These are phyloP conservation scores for Steinernema khuongi DNA, from an alignment of 1,140 invertebrate genomes.

Conservation along the genomic window DNA sequence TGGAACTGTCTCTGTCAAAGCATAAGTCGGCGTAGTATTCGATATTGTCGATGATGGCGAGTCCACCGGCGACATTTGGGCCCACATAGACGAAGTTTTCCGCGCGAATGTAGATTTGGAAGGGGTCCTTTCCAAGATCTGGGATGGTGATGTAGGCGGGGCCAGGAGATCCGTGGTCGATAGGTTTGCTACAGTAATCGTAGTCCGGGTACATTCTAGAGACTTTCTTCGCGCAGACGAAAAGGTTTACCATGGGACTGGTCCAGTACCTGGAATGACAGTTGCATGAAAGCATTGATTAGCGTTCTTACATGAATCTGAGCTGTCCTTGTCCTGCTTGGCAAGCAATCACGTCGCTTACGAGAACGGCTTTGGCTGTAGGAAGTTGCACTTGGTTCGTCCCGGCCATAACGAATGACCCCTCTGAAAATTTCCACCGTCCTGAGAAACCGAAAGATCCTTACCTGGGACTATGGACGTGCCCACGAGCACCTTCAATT, in stretches of 20 bases:
- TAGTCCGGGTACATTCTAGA: constrained; percentile 45
- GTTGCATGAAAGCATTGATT: constrained; percentile 11
- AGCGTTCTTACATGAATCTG: constrained; percentile 44
- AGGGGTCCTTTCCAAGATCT: constrained; percentile 44
- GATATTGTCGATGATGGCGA: constrained; percentile 54
- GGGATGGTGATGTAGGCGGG: constrained; percentile 48
- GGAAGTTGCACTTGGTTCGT: constrained; percentile 50
- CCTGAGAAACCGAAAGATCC: not conserved
- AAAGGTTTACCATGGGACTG: constrained; percentile 45
- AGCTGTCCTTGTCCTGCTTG: constrained; percentile 50
- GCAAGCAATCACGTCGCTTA: constrained; percentile 54
- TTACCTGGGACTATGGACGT: constrained; percentile 50
- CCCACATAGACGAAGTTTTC: constrained; percentile 55
- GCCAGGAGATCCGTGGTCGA: constrained; percentile 53
- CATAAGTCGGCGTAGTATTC: constrained; percentile 57
- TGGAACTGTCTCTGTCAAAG: not conserved
- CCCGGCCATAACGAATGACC: constrained; percentile 51
- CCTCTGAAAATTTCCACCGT: constrained; percentile 42
- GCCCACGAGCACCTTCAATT: constrained; percentile 50
- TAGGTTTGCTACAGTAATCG: constrained; percentile 48
- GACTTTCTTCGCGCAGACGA: constrained; percentile 48
- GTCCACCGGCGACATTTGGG: constrained; percentile 49
- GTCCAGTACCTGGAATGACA: constrained; percentile 50
- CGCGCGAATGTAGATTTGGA: constrained; percentile 53
- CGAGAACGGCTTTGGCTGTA: constrained; percentile 50